phyloP scores from a whole-genome alignment of 2,797 vertebrate species.

The Mus spretus region DNA sequence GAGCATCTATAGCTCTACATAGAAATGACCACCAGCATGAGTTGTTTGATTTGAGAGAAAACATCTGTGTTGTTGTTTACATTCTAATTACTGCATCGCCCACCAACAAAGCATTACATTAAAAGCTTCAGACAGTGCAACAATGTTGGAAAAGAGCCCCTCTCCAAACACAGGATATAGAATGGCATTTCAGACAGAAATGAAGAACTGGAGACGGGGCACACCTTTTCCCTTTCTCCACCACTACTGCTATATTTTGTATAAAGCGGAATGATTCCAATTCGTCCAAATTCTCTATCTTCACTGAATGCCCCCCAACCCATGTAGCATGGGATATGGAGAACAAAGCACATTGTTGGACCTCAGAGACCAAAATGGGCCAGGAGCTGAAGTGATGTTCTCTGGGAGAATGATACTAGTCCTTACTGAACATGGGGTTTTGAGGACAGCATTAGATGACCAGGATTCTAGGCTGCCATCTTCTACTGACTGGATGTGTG shows the following conservation, averaged over 20 bases:
- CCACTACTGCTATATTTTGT: not conserved
- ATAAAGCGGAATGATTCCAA: not conserved
- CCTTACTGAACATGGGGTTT: not conserved
- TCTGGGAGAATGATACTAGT: not conserved
- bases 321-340: not conserved
- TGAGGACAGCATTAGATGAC: not conserved
- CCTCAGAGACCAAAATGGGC: not conserved
- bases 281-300: conserved; percentile 38
- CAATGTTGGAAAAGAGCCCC: conserved; percentile 28
- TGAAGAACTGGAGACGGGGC: conserved; percentile 25
- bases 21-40: not conserved
- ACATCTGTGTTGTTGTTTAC: not conserved
- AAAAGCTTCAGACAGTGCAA: not conserved
- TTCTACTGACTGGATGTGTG: not conserved
- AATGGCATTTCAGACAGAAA: conserved; percentile 47
- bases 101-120: conserved; percentile 16
- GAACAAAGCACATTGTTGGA: not conserved
- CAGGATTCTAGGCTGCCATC: not conserved
- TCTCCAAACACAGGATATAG: conserved; percentile 46
- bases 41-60: conserved; percentile 43
- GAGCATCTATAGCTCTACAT: not conserved
- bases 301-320: not conserved
- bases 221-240: not conserved
- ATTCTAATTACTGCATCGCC: conserved; percentile 38
- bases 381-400: conserved; percentile 14